Evolutionary conservation across 2,888 invertebrate species (phyloP).

Genomic region (Heliconius sara): DNA sequence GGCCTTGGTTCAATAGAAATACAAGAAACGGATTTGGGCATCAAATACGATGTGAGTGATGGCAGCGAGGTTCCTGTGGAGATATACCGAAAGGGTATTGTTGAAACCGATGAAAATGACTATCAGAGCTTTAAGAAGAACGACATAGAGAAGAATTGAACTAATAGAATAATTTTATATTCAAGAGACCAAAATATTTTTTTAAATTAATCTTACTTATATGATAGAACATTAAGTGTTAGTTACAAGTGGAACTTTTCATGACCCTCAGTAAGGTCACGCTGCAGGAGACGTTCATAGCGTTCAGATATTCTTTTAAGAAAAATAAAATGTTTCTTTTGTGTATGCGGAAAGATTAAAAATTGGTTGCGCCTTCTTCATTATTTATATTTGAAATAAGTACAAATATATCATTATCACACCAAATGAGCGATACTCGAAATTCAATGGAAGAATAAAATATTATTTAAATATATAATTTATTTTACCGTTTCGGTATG

Average conservation of each 20-base stretch:
- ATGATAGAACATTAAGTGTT: background rate
- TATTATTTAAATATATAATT: background rate
- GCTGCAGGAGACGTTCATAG: background rate
- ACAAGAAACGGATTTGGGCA: slow-evolving; percentile 84
- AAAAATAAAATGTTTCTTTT: no score
- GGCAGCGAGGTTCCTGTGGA: slow-evolving; percentile 81
- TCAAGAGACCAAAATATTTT: no score
- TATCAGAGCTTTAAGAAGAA: slow-evolving; percentile 56
- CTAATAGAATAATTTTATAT: slow-evolving; percentile 43
- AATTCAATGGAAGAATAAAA: no score
- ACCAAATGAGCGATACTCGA: no score
- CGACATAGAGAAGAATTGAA: slow-evolving; percentile 69
- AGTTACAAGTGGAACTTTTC: background rate
- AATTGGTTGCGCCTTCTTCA: no score
- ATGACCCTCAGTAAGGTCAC: background rate
- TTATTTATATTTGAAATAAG: background rate
- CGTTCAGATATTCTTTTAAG: background rate
- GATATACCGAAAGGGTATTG: slow-evolving; percentile 85
- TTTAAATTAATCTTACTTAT: no score
- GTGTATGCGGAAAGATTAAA: no score
- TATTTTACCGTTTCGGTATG: background rate
- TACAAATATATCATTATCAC: background rate
- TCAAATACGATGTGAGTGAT: slow-evolving; percentile 84
- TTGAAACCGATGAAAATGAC: slow-evolving; percentile 79
- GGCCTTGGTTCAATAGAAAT: slow-evolving; percentile 81